Percentiles rank a stretch among this genome's conserved stretches.
These are phyloP conservation scores for Acanthaster planci DNA, from an alignment of 35 echinoderm and acorn worm species.

Conservation along the genomic window DNA sequence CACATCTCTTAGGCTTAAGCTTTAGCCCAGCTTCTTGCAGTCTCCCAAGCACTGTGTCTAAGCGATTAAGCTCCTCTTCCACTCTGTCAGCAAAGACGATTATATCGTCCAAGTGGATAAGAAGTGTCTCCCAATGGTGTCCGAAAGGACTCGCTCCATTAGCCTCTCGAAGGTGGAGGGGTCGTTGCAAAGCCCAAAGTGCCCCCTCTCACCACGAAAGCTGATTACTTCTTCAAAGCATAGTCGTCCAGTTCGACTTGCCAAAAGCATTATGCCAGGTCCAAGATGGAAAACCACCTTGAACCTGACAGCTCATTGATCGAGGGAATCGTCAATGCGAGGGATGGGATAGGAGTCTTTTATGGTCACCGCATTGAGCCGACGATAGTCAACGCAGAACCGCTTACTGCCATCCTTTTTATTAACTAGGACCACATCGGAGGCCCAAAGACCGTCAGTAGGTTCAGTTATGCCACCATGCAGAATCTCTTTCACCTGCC, in stretches of 20 bases:
- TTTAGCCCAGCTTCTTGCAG: slow-evolving; percentile 34
- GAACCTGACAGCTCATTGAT: slow-evolving; percentile 18
- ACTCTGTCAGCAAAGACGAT: slow-evolving; percentile 12
- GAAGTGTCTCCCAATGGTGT: slow-evolving; percentile 14
- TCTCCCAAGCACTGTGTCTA: background rate
- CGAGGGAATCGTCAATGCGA: slow-evolving; percentile 56
- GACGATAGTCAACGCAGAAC: slow-evolving; percentile 59
- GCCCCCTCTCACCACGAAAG: slow-evolving; percentile 12
- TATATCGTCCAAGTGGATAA: slow-evolving; percentile 36
- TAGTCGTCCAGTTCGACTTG: slow-evolving; percentile 56
- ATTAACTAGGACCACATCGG: slow-evolving; percentile 46
- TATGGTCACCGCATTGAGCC: slow-evolving; percentile 14
- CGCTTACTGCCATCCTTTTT: slow-evolving; percentile 67
- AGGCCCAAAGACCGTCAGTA: slow-evolving; percentile 52
- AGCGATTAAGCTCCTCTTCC: background rate
- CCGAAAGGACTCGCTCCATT: slow-evolving; percentile 19
- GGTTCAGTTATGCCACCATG: slow-evolving; percentile 30
- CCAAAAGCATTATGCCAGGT: slow-evolving; percentile 47
- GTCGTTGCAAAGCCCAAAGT: slow-evolving; percentile 52
- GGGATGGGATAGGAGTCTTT: slow-evolving; percentile 62
- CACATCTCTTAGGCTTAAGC: slow-evolving; percentile 54
- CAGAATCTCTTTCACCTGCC: slow-evolving; percentile 26
- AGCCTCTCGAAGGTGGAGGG: slow-evolving; percentile 51
- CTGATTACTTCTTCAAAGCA: slow-evolving; percentile 37
- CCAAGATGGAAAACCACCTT: slow-evolving; percentile 44